These are phyloP conservation scores for Tillus elongatus DNA, from an alignment of 2,888 invertebrate genomes.

Conservation along the genomic window DNA sequence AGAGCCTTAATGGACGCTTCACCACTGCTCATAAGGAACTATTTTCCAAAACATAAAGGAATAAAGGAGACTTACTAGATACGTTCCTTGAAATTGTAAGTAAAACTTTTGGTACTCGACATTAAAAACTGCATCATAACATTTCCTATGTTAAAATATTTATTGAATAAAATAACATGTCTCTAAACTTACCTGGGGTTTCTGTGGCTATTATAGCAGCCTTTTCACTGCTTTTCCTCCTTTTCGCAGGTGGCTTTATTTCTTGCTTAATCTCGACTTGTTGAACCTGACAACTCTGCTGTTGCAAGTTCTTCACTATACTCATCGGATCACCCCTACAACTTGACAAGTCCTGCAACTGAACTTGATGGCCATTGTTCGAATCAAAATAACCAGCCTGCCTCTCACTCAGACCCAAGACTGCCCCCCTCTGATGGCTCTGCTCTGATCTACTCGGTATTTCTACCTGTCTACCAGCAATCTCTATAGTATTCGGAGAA, in stretches of 20 bases:
- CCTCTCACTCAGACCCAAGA: constrained; percentile 45
- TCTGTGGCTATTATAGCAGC: constrained; percentile 46
- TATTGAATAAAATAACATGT: neutral
- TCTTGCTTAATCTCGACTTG: constrained; percentile 38
- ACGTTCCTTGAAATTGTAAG: too few species aligned
- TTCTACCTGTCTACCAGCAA: constrained; percentile 28
- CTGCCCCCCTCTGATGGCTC: constrained; percentile 40
- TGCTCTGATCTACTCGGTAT: constrained; percentile 23
- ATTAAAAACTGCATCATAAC: too few species aligned
- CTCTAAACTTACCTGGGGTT: constrained; percentile 24
- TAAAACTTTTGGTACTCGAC: too few species aligned
- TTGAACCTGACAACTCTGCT: constrained; percentile 32
- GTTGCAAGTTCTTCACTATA: constrained; percentile 59
- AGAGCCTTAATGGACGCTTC: too few species aligned
- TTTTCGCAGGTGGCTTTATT: constrained; percentile 34
- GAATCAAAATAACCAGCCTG: constrained; percentile 61
- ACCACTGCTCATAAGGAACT: too few species aligned
- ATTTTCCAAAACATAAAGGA: too few species aligned
- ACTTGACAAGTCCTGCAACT: constrained; percentile 62
- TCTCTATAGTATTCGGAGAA: constrained; percentile 39
- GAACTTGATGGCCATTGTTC: constrained; percentile 48
- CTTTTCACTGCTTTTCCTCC: constrained; percentile 56
- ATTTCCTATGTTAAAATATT: constrained; percentile 5
- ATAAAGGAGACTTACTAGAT: too few species aligned
- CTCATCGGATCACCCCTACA: constrained; percentile 69